Conservation (phyloP, 2,113 vertebrate species). For the Ciconia boyciana region DNA sequence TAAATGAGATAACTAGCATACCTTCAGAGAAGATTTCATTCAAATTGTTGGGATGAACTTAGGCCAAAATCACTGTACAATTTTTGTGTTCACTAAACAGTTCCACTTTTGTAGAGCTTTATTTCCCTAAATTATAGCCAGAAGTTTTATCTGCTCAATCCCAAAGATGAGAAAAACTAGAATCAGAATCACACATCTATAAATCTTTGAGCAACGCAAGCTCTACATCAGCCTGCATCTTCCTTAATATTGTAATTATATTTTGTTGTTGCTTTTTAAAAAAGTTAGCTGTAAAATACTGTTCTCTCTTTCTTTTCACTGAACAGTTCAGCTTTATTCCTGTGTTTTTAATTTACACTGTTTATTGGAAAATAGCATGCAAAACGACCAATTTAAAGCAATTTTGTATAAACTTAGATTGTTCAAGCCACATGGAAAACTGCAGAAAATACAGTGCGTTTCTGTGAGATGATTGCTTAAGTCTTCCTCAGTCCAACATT, state of each 20-base stretch:
- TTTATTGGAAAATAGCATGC: background rate
- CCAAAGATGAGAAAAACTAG: background rate
- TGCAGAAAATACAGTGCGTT: background rate
- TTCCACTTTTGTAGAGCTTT: background rate
- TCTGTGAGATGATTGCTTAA: background rate
- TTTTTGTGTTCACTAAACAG: background rate
- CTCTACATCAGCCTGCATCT: background rate
- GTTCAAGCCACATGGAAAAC: background rate
- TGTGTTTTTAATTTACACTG: background rate
- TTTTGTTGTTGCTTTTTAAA: background rate
- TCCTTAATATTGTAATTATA: background rate
- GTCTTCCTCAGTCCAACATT: background rate
- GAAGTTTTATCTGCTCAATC: background rate
- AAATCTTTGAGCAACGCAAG: background rate
- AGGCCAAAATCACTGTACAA: background rate
- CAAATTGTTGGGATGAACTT: background rate
- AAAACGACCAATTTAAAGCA: background rate
- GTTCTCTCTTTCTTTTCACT: background rate
- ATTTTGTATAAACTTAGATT: background rate
- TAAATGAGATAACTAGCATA: background rate
- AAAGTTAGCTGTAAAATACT: background rate
- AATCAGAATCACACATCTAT: background rate
- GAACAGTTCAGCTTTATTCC: background rate
- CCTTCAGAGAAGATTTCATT: background rate
- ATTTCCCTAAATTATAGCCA: background rate